These are phyloP conservation scores for Phataginus tricuspis DNA, from an alignment of 2,797 vertebrate species.

Conservation along the genomic window DNA sequence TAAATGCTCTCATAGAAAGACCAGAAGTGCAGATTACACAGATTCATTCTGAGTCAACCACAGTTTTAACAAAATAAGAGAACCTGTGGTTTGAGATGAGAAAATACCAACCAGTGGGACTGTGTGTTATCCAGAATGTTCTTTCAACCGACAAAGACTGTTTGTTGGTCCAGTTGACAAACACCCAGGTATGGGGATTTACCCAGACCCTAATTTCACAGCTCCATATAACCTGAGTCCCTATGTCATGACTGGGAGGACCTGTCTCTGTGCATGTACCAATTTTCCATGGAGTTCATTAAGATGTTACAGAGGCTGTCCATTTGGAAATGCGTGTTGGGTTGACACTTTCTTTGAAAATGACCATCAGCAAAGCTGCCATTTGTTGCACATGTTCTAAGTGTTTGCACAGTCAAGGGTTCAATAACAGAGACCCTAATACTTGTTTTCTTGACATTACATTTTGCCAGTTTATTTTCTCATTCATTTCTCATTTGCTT, in stretches of 20 bases:
- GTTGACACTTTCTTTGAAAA: background rate
- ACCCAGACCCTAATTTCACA: background rate
- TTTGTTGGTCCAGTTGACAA: background rate
- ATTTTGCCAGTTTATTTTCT: background rate
- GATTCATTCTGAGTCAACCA: background rate
- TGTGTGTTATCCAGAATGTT: background rate
- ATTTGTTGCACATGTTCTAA: background rate
- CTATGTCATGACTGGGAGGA: background rate
- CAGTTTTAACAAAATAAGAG: constrained; percentile 72
- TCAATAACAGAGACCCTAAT: background rate
- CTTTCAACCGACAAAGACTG: background rate
- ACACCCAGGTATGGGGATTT: background rate
- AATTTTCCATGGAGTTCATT: background rate
- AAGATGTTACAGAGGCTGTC: background rate
- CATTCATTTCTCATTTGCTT: background rate
- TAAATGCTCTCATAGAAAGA: constrained; percentile 79
- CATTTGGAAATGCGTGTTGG: background rate
- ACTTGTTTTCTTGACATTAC: background rate
- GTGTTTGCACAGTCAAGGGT: background rate
- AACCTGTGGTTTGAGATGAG: background rate
- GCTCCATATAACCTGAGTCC: background rate
- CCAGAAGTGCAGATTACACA: constrained; percentile 71
- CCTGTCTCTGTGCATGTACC: background rate
- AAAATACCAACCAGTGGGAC: background rate
- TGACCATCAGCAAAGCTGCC: background rate